Base-by-base conservation (phyloP, 1,140 invertebrate genomes). In the Drosophila erecta region DNA sequence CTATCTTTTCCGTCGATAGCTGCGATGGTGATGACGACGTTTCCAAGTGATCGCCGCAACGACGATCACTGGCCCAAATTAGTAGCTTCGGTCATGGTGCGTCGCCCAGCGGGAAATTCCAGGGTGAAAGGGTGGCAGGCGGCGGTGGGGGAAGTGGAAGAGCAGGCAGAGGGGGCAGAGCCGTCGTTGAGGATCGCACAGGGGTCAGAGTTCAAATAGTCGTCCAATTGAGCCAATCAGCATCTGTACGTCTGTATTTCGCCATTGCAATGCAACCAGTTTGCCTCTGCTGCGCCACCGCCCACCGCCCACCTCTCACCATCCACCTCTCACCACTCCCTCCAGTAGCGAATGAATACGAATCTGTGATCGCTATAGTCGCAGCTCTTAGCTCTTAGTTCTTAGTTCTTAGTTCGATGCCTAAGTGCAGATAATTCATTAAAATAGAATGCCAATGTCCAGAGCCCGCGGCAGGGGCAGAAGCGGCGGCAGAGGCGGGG, bases 181-280 rank as follows among this genome's bases (percentile, higher is more conserved):
- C 27, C 6, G 43, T 22, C 40, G 38, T 59, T 55, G 64, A 70
- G 55, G 53, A 81, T 66, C 64, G 81, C 50, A 55, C 38, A 41
- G 66, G 56, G 87, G 75, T 90, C 87, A 90, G 76, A 90, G 87
- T 90, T 90, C 87, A 90, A 90, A 90, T 91, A 90, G 84, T 87
- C 83, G 87, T 75, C 84, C 87, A 90, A 90, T 90, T 90, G 83
- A 90, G 87, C 87, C 87, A 90, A 90, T 90, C 87, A 90, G 90
- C 83, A 74, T 74, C 22, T 33, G 44, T 70, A 70, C 67, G 37
- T 70, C 66, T 71, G 50, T 69, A 40, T 69, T 47, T 69, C 40
- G 43, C 55, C 66, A 70, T 70, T 69, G 66, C 66, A 70, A 40
- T 70, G 66, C 66, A 69, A 54, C 14, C 49, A 47, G 53, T 35